Evolutionary conservation across 1,140 invertebrate species (phyloP), one percentile per base, ranked within the genome.

Genomic region (Bombus sylvicola): DNA sequence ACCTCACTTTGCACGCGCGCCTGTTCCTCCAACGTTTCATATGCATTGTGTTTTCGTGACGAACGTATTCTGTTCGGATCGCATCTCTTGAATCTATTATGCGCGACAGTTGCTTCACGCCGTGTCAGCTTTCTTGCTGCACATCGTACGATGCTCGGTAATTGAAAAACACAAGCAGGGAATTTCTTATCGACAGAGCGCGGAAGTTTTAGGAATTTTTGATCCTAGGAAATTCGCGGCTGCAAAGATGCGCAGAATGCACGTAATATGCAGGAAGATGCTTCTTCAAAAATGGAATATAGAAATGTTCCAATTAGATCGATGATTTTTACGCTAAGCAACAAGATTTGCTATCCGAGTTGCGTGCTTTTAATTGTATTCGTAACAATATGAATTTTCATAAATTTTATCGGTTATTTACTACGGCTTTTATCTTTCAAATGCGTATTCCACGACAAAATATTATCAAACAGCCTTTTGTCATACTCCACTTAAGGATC

Each of bases 1-100:
- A 77, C 64, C n/a, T 28, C 37, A 15, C 41, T 66, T 57, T 66
- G 34, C 62, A 53, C 74, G n/a, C 74, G 64, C 43, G 74, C 47
- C 18, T 66, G 5, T 13, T 71, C 13, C 10, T 57, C 15, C 57
- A 22, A 47, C 12, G 37, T 34, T 37, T 37, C 41, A 34, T 68
- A 31, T 31, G 41, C 10, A 53, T 69, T 76, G 37, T 68, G 47
- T 37, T 12, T 31, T 31, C 43, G 72, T 34, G 25, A 66, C 41
- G 69, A 57, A 76, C 34, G 37, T 39, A 69, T 9, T 31, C n/a
- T 28, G 18, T 10, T 47, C 25, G 59, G 59, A 62, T n/a, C 59
- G 59, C 59, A n/a, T 66, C 47, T 53, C 47, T 53, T 22, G 47
- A 53, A 53, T 53, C 64, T 18, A 66, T 66, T 66, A 66, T 9